These are phyloP conservation scores for Standfussiana lucernea DNA, from an alignment of 2,888 invertebrate genomes.

Conservation along the genomic window DNA sequence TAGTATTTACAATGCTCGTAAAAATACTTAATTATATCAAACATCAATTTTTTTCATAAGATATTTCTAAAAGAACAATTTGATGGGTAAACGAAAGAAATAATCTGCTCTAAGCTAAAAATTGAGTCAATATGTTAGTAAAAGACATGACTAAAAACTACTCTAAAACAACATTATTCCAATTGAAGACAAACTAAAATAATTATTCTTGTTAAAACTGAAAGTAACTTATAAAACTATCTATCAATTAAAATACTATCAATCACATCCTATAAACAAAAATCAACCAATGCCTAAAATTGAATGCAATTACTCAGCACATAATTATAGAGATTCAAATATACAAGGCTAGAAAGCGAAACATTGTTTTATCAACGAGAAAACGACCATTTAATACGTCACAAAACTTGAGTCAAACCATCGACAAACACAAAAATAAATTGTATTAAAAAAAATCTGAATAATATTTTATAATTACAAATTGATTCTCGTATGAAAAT, in stretches of 20 bases:
- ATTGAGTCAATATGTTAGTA: constrained; percentile 47
- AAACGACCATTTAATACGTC: constrained; percentile 65
- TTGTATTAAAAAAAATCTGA: constrained; percentile 56
- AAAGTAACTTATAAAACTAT: constrained; percentile 68
- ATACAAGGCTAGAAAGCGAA: constrained; percentile 69
- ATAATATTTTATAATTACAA: constrained; percentile 63
- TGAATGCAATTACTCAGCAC: constrained; percentile 58
- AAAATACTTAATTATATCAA: constrained; percentile 46
- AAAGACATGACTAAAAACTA: constrained; percentile 60
- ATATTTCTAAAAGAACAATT: constrained; percentile 17
- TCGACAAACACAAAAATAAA: constrained; percentile 60
- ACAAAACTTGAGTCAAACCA: constrained; percentile 62
- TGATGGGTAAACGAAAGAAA: constrained; percentile 21
- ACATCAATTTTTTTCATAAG: constrained; percentile 27
- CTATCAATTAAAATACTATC: constrained; percentile 67
- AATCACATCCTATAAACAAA: constrained; percentile 66
- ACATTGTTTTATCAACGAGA: constrained; percentile 62
- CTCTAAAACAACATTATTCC: constrained; percentile 66
- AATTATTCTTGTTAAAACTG: constrained; percentile 60
- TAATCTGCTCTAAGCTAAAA: constrained; percentile 22
- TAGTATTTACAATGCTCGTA: constrained; percentile 25
- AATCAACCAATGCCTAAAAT: constrained; percentile 57
- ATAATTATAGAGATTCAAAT: constrained; percentile 73
- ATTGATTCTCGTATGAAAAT: constrained; percentile 57
- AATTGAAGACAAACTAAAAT: constrained; percentile 66